Percentiles rank a stretch among this genome's conserved stretches.
Conservation (phyloP, 2,797 vertebrate genomes). For the Cercopithecus diana region DNA sequence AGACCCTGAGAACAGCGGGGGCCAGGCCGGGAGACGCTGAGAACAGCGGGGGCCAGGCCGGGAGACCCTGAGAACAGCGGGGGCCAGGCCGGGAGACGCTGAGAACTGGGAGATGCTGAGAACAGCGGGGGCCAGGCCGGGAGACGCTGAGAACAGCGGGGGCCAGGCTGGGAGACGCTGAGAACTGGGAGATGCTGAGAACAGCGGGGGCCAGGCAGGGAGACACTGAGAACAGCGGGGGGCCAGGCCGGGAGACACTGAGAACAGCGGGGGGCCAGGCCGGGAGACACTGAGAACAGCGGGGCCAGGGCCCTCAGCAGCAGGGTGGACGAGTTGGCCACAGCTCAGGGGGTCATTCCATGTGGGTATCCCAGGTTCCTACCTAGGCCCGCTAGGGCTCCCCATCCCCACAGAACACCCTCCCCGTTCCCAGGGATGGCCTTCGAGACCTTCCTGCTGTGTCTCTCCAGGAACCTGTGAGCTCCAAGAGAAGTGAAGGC, state of each 20-base stretch:
- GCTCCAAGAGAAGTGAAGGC: not conserved
- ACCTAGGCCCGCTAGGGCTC: not conserved
- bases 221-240: too few relatives aligned
- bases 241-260: too few relatives aligned
- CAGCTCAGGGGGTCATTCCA: not conserved
- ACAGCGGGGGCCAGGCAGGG: fast-evolving
- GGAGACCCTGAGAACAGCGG: fast-evolving
- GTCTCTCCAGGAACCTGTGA: not conserved
- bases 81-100: too few relatives aligned
- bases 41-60: too few relatives aligned
- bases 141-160: too few relatives aligned
- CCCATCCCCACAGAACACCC: not conserved
- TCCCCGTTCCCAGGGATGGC: not conserved
- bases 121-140: too few relatives aligned
- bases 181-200: too few relatives aligned
- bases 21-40: not conserved
- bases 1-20: fast-evolving
- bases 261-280: too few relatives aligned
- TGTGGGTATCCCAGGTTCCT: not conserved
- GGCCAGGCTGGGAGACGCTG: too few relatives aligned
- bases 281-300: fast-evolving
- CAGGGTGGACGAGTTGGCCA: not conserved
- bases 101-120: too few relatives aligned
- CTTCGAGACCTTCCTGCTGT: not conserved
- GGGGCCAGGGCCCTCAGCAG: not conserved